Evolutionary conservation across 1,140 invertebrate genomes (phyloP), one percentile per base, ranked within the genome.

Genomic region (Diploscapter pachys): DNA sequence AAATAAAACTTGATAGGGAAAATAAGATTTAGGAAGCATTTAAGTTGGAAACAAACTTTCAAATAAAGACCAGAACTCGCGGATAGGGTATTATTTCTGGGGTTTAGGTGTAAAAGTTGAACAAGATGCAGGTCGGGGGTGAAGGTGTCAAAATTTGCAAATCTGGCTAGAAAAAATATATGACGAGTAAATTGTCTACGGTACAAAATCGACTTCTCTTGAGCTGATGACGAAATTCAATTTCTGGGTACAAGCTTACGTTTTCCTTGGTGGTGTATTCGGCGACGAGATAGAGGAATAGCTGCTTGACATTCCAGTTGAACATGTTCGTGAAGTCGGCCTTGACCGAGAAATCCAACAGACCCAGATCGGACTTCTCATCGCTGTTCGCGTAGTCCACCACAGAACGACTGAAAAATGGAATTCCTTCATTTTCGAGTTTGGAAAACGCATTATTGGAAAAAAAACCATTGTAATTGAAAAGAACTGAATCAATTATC

Each of bases 301-400:
- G 87, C 86, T 98, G 94, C 84, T 99, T 99, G 0, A 98, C 96
- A 89, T 99, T 99, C 96, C 96, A 99, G 86, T 99, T 98, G 87
- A 99, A 99, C 11, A 99, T 3, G 31, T 61, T 56, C 6, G 69
- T 55, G 55, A 76, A 72, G 91, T 92, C 89, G 87, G 81, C 93
- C 85, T 95, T 91, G 63, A 99, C 87, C 89, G 98, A 92, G 88
- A 98, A 97, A 56, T 93, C 95, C 61, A 98, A 87, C 83, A 92
- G 94, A 65, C 95, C 96, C 63, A 98, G 88, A 88, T 99, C 96
- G 88, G 95, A 95, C 82, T 92, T 93, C 85, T 96, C 93, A 82
- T 93, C 90, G 3, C 92, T 92, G 50, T 93, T 93, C 84, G 93
- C 93, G 86, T 96, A 98, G 86, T 99, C 95, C 79, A 94, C 92